Percentiles rank a stretch among this genome's conserved stretches.
Evolutionary conservation across 1,140 invertebrate genomes (phyloP).

Genomic region (Eueides isabella): DNA sequence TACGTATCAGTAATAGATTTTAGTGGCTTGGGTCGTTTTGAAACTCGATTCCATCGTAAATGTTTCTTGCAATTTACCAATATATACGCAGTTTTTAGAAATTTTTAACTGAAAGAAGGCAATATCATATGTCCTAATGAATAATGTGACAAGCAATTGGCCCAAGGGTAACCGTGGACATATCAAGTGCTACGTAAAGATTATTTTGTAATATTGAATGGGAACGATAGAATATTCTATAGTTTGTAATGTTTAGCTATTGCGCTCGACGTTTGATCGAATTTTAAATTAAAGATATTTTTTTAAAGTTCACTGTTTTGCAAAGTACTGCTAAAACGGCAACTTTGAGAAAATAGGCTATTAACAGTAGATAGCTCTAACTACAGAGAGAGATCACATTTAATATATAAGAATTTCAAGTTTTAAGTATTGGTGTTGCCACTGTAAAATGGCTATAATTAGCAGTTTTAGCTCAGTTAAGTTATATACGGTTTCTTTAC

Average conservation of each 20-base stretch:
- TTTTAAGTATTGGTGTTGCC: conserved; percentile 55
- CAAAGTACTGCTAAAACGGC: not conserved
- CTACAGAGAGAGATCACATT: conserved; percentile 71
- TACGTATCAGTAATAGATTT: conserved; percentile 25
- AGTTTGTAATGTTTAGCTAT: conserved; percentile 52
- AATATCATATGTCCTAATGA: conserved; percentile 39
- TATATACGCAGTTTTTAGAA: conserved; percentile 7
- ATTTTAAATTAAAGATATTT: conserved; percentile 13
- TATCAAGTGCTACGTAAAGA: conserved; percentile 57
- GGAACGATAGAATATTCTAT: conserved; percentile 64
- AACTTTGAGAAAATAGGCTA: conserved; percentile 42
- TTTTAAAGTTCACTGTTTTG: conserved; percentile 11
- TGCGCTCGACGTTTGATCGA: conserved; percentile 29
- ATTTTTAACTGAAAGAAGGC: not conserved
- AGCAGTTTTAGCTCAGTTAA: conserved; percentile 43
- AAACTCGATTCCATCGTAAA: conserved; percentile 6
- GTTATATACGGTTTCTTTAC: conserved; percentile 48
- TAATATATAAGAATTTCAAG: conserved; percentile 62
- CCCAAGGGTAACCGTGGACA: conserved; percentile 65
- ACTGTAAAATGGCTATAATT: conserved; percentile 39
- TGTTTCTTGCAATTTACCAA: conserved; percentile 1
- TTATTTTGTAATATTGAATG: conserved; percentile 52
- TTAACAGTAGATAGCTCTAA: conserved; percentile 49
- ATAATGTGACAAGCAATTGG: conserved; percentile 27
- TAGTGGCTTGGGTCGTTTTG: conserved; percentile 18